Conservation (phyloP, 1,140 invertebrate species). For the Drosophila elegans region DNA sequence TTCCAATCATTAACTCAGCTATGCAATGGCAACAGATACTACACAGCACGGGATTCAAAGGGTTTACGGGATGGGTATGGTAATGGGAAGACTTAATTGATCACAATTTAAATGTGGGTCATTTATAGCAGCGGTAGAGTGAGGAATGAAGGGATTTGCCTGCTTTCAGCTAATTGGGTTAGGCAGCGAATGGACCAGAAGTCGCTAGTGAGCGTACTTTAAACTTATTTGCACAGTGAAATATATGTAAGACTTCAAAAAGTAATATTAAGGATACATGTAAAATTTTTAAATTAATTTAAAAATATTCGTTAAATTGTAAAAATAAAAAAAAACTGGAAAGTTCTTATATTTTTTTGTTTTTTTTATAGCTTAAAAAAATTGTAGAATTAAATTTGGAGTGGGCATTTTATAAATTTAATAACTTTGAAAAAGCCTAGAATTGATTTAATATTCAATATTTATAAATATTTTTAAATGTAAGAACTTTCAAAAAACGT, state of each 20-base stretch:
- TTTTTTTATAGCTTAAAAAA: too few species aligned
- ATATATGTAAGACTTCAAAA: not conserved
- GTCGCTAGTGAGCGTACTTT: constrained; percentile 35
- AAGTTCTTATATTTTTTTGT: too few species aligned
- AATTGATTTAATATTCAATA: too few species aligned
- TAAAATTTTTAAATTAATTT: too few species aligned
- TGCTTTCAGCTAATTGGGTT: constrained; percentile 61
- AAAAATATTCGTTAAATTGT: too few species aligned
- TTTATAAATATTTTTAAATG: too few species aligned
- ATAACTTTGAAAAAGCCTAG: too few species aligned
- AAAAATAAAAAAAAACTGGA: not conserved
- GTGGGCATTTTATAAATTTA: too few species aligned
- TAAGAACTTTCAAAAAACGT: too few species aligned
- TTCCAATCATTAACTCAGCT: constrained; percentile 77
- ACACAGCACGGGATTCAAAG: constrained; percentile 12
- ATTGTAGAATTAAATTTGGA: too few species aligned
- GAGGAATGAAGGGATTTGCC: not conserved
- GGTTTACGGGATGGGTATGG: constrained; percentile 18
- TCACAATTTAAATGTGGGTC: constrained; percentile 67
- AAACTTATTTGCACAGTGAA: constrained; percentile 31
- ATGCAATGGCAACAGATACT: constrained; percentile 50
- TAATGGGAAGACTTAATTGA: constrained; percentile 31
- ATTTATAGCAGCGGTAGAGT: constrained; percentile 44
- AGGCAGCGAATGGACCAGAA: constrained; percentile 63
- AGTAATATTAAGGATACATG: too few species aligned